Percentiles rank a stretch among this genome's conserved stretches.
Evolutionary conservation across 1,140 invertebrate genomes (phyloP).

Genomic region (Drosophila nikananu): DNA sequence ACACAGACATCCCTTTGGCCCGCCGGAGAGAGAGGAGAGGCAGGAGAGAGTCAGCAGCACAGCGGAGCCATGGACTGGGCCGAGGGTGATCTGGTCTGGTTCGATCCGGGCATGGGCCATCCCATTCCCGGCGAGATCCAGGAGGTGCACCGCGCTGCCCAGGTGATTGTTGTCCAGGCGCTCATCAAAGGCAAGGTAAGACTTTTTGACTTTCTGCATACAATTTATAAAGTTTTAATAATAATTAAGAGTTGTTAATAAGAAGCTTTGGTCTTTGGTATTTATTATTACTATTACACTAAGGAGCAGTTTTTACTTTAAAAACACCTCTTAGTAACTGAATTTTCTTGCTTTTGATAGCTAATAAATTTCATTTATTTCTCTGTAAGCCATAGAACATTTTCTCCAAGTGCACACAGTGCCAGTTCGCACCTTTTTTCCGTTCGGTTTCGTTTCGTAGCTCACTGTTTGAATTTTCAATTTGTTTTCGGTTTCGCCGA

Average conservation of each 20-base stretch:
- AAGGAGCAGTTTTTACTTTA: no score
- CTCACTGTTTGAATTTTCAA: constrained; percentile 42
- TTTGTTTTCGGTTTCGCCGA: constrained; percentile 34
- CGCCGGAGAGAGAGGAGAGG: not conserved
- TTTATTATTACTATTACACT: no score
- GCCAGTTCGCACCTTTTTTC: constrained; percentile 22
- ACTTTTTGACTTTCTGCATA: not conserved
- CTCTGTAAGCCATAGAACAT: not conserved
- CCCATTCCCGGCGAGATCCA: constrained; percentile 95
- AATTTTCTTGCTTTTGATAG: no score
- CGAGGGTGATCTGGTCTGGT: constrained; percentile 95
- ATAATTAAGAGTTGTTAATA: no score
- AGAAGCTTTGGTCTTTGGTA: no score
- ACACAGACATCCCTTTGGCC: not conserved
- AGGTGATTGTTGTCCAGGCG: constrained; percentile 94
- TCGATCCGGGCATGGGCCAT: constrained; percentile 95
- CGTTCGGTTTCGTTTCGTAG: constrained; percentile 20
- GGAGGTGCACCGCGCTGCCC: constrained; percentile 94
- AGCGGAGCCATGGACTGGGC: constrained; percentile 86
- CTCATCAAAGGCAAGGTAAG: constrained; percentile 94
- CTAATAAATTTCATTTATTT: not conserved
- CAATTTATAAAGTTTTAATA: no score
- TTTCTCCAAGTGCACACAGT: constrained; percentile 3
- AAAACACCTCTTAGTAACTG: no score
- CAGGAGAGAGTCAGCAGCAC: not conserved